phyloP scores from a whole-genome alignment of 2,797 vertebrate genomes.

The Aldrovandia affinis region DNA sequence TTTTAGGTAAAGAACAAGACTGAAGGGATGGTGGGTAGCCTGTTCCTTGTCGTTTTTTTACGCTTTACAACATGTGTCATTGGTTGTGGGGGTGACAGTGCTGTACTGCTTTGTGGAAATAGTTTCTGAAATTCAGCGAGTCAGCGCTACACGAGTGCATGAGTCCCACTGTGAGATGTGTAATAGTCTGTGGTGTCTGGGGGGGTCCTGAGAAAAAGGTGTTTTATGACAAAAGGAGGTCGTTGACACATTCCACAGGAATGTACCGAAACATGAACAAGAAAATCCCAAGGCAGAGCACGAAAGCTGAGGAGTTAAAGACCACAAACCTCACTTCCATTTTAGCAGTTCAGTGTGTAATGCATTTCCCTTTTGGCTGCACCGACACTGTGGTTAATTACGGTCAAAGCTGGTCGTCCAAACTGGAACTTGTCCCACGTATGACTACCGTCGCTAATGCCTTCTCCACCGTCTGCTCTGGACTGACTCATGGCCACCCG shows the following conservation, averaged over 20 bases:
- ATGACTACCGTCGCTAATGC: slow-evolving; percentile 28
- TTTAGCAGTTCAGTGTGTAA: slow-evolving; percentile 37
- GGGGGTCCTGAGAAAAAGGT: not conserved
- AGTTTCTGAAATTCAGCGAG: not conserved
- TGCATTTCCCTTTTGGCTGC: slow-evolving; percentile 45
- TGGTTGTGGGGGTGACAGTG: not conserved
- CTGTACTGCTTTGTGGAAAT: slow-evolving; percentile 4
- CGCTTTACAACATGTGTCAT: not conserved
- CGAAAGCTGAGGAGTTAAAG: not conserved
- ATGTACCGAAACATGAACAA: not conserved
- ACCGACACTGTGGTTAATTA: slow-evolving; percentile 45
- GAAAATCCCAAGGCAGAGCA: not conserved
- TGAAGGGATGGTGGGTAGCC: not conserved
- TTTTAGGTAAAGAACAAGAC: not conserved
- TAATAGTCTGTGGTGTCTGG: not conserved
- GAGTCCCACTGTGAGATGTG: not conserved
- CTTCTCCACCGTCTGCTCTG: slow-evolving; percentile 30
- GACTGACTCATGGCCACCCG: slow-evolving; percentile 5
- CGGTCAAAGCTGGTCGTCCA: slow-evolving; percentile 36
- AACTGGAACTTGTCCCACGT: slow-evolving; percentile 43
- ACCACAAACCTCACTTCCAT: not conserved
- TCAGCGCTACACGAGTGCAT: not conserved
- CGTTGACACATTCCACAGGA: not conserved
- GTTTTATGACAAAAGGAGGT: not conserved
- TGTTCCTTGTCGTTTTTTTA: not conserved